A percentile compares a stretch with the other conserved stretches of the same genome.
Conservation (phyloP, 2,888 invertebrate genomes). For the Cheilosia soror region DNA sequence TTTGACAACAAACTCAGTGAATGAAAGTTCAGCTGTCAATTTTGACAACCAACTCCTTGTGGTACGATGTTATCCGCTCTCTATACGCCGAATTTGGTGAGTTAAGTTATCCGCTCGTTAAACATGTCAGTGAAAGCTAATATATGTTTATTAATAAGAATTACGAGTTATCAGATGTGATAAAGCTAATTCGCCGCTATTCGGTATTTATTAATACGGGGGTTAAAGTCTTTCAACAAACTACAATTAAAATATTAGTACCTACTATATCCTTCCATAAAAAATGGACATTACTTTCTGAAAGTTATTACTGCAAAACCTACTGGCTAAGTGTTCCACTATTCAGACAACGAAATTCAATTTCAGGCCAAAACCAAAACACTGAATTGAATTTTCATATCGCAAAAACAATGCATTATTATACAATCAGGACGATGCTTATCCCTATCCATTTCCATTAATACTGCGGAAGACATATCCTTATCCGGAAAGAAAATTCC, state of each 20-base stretch:
- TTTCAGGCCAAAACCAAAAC: neutral
- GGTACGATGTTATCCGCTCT: neutral
- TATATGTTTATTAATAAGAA: too few species aligned
- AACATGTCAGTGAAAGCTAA: too few species aligned
- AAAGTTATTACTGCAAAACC: too few species aligned
- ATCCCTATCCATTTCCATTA: conserved; percentile 17
- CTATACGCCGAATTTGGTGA: neutral
- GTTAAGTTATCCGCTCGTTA: too few species aligned
- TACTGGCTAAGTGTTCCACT: neutral
- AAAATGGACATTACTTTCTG: too few species aligned
- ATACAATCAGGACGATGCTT: conserved; percentile 13
- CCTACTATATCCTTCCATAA: too few species aligned
- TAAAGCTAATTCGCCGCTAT: too few species aligned
- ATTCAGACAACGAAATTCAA: conserved; percentile 27
- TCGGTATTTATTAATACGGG: too few species aligned
- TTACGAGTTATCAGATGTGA: too few species aligned
- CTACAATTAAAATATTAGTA: too few species aligned
- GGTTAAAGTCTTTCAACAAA: too few species aligned
- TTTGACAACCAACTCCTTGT: neutral
- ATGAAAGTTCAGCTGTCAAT: neutral
- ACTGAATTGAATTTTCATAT: conserved; percentile 10
- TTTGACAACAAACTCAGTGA: too few species aligned
- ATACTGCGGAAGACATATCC: conserved; percentile 30
- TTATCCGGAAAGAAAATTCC: conserved; percentile 18
- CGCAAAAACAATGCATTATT: neutral